Conservation (phyloP, 2,797 vertebrate genomes). For the Hyperoplus lanceolatus region DNA sequence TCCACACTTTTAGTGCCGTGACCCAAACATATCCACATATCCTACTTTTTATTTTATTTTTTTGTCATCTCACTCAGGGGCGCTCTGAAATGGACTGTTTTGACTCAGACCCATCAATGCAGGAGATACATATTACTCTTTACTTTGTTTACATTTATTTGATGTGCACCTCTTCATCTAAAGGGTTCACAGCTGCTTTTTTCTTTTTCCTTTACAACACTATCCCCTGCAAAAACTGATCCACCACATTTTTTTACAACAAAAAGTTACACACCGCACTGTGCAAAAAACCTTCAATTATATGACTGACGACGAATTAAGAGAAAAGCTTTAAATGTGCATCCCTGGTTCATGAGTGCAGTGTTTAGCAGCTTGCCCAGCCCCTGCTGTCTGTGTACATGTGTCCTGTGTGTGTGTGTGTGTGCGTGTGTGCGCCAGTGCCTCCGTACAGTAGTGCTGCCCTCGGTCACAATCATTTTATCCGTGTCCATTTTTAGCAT, state of each 20-base stretch:
- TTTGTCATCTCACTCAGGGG: neutral
- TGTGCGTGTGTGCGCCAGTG: conserved; percentile 14
- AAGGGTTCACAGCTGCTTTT: neutral
- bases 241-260: no score
- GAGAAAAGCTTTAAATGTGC: conserved; percentile 21
- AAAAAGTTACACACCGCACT: no score
- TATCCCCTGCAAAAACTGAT: no score
- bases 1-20: conserved; percentile 42
- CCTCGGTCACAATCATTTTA: conserved; percentile 83
- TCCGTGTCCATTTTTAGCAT: conserved; percentile 85
- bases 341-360: conserved; percentile 38
- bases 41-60: neutral
- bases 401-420: conserved; percentile 26
- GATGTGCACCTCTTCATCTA: neutral
- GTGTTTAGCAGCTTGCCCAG: conserved; percentile 57
- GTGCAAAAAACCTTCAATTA: neutral
- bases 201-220: no score
- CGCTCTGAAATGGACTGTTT: neutral
- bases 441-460: conserved; percentile 69
- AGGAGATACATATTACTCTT: neutral
- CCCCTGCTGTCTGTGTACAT: conserved; percentile 32
- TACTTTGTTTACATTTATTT: neutral
- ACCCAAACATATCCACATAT: conserved; percentile 25
- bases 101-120: neutral
- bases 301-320: neutral